A percentile compares a stretch with the other conserved stretches of the same genome.
Evolutionary conservation across 2,888 invertebrate genomes (phyloP).

Genomic region (Athalia cordata): DNA sequence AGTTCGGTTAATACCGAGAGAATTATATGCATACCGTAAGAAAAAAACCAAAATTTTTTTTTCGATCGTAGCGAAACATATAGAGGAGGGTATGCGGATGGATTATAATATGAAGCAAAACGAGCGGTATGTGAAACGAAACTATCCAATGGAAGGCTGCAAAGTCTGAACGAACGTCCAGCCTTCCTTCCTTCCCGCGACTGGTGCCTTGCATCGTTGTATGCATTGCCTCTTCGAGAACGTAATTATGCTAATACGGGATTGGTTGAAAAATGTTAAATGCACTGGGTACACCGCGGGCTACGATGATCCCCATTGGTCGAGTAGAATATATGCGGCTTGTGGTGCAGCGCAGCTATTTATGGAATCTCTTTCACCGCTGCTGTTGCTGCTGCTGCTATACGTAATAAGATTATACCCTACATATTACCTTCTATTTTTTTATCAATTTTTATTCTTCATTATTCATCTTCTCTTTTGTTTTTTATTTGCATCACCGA

Average conservation of each 20-base stretch:
- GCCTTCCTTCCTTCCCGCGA: slow-evolving; percentile 22
- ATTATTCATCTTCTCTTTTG: neutral
- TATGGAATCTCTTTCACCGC: slow-evolving; percentile 59
- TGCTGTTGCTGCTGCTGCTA: neutral
- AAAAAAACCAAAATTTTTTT: too few species aligned
- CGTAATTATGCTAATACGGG: slow-evolving; percentile 73
- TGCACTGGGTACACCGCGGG: slow-evolving; percentile 68
- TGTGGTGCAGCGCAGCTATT: slow-evolving; percentile 58
- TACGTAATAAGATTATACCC: neutral
- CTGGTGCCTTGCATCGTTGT: neutral
- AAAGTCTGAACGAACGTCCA: neutral
- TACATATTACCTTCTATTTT: neutral
- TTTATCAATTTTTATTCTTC: slow-evolving; percentile 28
- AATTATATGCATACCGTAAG: too few species aligned
- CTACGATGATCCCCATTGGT: slow-evolving; percentile 54
- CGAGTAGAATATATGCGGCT: neutral
- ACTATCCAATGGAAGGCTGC: slow-evolving; percentile 22
- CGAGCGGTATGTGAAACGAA: neutral
- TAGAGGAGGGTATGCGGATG: neutral
- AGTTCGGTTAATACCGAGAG: too few species aligned
- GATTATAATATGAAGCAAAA: neutral
- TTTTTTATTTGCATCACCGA: too few species aligned
- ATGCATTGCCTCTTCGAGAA: slow-evolving; percentile 56
- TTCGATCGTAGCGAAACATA: neutral
- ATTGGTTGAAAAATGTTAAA: slow-evolving; percentile 71